These are phyloP conservation scores for Gambusia affinis DNA, from an alignment of 2,113 vertebrate species.

Conservation along the genomic window DNA sequence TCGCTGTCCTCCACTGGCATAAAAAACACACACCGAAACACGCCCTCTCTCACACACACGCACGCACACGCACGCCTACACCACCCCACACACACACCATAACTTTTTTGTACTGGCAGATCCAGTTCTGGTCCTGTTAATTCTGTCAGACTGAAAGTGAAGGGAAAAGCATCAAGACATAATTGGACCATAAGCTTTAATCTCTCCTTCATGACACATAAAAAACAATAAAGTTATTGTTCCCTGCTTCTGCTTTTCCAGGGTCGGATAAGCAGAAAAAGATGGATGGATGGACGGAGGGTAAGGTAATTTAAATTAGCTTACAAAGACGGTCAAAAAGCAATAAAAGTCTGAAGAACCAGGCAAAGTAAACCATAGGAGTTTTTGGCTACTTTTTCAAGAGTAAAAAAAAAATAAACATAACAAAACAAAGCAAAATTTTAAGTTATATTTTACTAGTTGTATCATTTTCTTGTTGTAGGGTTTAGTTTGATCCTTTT, in stretches of 20 bases:
- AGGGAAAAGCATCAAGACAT: slow-evolving; percentile 18
- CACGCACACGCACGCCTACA: not conserved
- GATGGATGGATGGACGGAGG: too few relatives aligned
- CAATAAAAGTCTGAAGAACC: not conserved
- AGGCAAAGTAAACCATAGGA: not conserved
- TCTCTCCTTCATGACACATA: slow-evolving; percentile 17
- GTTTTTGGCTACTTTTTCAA: not conserved
- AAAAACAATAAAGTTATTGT: not conserved
- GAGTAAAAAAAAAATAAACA: too few relatives aligned
- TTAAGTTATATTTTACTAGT: too few relatives aligned
- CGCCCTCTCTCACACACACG: too few relatives aligned
- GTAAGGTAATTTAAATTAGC: too few relatives aligned
- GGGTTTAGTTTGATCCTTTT: not conserved
- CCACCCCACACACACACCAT: not conserved
- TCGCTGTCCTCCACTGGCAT: not conserved
- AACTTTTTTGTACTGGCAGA: not conserved
- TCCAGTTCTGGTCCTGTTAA: slow-evolving; percentile 5
- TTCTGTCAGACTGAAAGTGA: slow-evolving; percentile 2
- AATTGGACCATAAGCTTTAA: slow-evolving; percentile 12
- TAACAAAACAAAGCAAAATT: not conserved
- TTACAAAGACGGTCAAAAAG: not conserved
- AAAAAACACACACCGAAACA: not conserved
- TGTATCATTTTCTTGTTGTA: too few relatives aligned
- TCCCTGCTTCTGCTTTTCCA: too few relatives aligned
- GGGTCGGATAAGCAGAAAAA: too few relatives aligned